Conservation (phyloP, 2,113 vertebrate genomes). For the Sitta europaea region DNA sequence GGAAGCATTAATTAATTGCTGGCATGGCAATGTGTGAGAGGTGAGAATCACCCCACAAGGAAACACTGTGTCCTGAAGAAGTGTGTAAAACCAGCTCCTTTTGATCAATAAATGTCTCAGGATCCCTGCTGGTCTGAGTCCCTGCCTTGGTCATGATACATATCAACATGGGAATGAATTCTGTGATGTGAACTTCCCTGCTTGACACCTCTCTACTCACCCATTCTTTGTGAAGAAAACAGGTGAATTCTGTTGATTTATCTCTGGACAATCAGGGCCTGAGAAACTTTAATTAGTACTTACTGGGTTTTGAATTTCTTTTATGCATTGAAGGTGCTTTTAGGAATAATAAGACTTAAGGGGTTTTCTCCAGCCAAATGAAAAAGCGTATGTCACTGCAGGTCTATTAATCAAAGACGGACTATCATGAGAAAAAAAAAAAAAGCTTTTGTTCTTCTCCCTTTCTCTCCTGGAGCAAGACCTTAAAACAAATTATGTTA, state of each 20-base stretch:
- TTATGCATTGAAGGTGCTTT: neutral
- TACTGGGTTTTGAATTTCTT: neutral
- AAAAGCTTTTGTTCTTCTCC: neutral
- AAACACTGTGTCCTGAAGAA: neutral
- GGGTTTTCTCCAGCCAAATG: neutral
- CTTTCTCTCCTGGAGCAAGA: neutral
- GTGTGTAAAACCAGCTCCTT: neutral
- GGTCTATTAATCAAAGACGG: neutral
- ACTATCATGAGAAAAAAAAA: neutral
- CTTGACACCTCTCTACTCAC: neutral
- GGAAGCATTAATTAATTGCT: accelerated
- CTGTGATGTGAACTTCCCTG: neutral
- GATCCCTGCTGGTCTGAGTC: neutral
- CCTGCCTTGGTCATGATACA: neutral
- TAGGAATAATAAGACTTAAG: neutral
- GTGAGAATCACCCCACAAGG: neutral
- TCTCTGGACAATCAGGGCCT: neutral
- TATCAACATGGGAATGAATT: neutral
- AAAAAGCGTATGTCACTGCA: neutral
- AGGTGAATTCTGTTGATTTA: neutral
- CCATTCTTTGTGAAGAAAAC: neutral
- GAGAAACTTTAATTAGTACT: neutral
- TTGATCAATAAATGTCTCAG: neutral
- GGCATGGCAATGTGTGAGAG: neutral
- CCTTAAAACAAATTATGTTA: neutral